phyloP scores from a whole-genome alignment of 1,140 invertebrate genomes.

The Diorhabda sublineata region DNA sequence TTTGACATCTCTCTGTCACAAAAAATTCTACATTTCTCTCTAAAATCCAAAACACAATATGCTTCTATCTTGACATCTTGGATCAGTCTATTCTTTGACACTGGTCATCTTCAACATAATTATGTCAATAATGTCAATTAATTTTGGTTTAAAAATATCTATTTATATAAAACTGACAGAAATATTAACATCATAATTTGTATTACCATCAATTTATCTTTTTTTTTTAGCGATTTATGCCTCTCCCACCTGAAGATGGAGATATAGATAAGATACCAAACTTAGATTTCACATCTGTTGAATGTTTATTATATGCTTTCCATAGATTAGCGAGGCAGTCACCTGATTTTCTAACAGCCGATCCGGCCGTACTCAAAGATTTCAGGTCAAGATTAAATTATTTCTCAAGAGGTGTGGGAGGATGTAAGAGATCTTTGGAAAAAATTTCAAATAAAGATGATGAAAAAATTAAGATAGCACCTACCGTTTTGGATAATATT shows the following conservation, averaged over 20 bases:
- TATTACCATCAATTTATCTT: constrained; percentile 9
- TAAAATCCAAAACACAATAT: no score
- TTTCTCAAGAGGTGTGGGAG: constrained; percentile 84
- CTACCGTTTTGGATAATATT: constrained; percentile 82
- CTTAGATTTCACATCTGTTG: constrained; percentile 88
- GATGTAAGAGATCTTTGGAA: constrained; percentile 30
- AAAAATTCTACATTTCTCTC: no score
- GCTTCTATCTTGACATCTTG: no score
- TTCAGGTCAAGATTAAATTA: constrained; percentile 86
- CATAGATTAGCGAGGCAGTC: constrained; percentile 81
- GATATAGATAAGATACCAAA: constrained; percentile 62
- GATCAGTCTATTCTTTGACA: no score
- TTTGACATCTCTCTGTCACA: no score
- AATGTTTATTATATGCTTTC: constrained; percentile 86
- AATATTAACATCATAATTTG: not conserved
- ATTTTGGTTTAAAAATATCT: not conserved
- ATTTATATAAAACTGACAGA: not conserved
- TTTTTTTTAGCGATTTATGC: constrained; percentile 64
- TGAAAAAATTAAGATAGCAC: constrained; percentile 77
- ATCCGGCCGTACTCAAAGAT: constrained; percentile 80
- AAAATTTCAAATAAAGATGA: constrained; percentile 59
- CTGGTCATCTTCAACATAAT: no score
- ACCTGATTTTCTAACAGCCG: constrained; percentile 74
- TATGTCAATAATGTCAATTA: not conserved
- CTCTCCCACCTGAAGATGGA: constrained; percentile 70